Evolutionary conservation across 2,113 vertebrate genomes (phyloP).

Genomic region (Pseudopodoces humilis): DNA sequence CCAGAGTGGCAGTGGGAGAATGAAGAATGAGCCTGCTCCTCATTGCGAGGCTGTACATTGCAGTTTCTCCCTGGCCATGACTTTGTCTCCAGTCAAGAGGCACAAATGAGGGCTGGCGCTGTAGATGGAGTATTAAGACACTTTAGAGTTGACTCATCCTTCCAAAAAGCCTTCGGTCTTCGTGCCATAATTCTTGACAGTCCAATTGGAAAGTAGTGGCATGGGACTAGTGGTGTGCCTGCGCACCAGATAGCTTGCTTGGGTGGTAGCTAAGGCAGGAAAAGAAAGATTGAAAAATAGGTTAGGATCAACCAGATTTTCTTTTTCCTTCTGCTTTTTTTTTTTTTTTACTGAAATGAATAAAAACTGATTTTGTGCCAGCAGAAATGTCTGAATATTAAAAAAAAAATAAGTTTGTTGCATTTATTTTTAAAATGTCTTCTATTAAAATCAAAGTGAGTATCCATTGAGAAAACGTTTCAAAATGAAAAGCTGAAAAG

Average conservation of each 20-base stretch:
- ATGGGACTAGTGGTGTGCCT: not conserved
- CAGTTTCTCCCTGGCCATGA: not conserved
- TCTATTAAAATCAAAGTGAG: not conserved
- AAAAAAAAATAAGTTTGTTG: not conserved
- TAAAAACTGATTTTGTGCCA: not conserved
- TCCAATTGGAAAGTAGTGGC: not conserved
- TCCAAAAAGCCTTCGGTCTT: not conserved
- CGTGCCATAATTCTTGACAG: not conserved
- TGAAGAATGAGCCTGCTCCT: not conserved
- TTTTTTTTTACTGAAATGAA: not conserved
- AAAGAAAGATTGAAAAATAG: not conserved
- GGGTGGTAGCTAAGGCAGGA: not conserved
- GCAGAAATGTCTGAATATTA: not conserved
- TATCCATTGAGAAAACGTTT: not conserved
- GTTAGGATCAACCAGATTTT: not conserved
- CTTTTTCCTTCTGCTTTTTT: not conserved
- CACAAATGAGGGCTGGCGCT: not conserved
- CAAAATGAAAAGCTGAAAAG: not conserved
- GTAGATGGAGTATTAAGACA: not conserved
- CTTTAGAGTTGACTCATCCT: not conserved
- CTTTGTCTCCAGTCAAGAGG: not conserved
- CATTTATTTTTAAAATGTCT: not conserved
- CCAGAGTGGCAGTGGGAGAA: not conserved
- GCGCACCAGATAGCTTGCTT: not conserved
- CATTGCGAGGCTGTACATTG: rapidly evolving